phyloP scores from a whole-genome alignment of 2,888 invertebrate genomes.

The Pediacus dermestoides region DNA sequence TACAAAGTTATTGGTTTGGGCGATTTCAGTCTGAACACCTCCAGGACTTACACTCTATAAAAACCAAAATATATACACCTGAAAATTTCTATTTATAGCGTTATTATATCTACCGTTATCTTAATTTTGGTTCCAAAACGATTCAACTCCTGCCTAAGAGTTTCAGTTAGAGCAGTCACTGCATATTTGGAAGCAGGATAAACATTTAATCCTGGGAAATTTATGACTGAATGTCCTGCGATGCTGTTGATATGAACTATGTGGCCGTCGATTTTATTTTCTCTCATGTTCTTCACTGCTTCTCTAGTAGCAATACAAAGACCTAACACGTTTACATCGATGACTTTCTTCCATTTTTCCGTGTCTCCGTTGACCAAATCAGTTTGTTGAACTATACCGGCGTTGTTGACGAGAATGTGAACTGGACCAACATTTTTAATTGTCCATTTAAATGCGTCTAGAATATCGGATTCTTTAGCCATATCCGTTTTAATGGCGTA shows the following conservation, averaged over 20 bases:
- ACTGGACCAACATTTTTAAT: too few species aligned
- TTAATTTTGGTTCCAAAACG: slow-evolving; percentile 17
- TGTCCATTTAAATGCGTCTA: too few species aligned
- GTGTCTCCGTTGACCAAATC: too few species aligned
- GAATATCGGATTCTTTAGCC: too few species aligned
- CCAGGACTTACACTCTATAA: too few species aligned
- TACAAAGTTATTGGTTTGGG: too few species aligned
- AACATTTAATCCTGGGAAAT: slow-evolving; percentile 16
- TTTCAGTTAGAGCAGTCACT: slow-evolving; percentile 22
- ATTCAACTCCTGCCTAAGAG: slow-evolving; percentile 19
- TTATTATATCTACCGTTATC: slow-evolving; percentile 21
- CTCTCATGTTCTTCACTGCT: slow-evolving; percentile 14
- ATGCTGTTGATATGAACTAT: slow-evolving; percentile 20
- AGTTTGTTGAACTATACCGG: too few species aligned
- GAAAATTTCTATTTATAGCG: too few species aligned
- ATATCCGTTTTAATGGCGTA: too few species aligned
- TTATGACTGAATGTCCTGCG: slow-evolving; percentile 10
- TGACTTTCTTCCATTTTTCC: slow-evolving; percentile 4
- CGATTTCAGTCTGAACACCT: too few species aligned
- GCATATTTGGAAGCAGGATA: slow-evolving; percentile 23
- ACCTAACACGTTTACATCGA: slow-evolving; percentile 11
- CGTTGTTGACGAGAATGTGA: too few species aligned
- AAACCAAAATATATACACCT: too few species aligned
- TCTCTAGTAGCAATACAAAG: slow-evolving; percentile 9
- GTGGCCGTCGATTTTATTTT: slow-evolving; percentile 14